These are phyloP conservation scores for Patella depressa DNA, from an alignment of 2,888 invertebrate genomes.

Conservation along the genomic window DNA sequence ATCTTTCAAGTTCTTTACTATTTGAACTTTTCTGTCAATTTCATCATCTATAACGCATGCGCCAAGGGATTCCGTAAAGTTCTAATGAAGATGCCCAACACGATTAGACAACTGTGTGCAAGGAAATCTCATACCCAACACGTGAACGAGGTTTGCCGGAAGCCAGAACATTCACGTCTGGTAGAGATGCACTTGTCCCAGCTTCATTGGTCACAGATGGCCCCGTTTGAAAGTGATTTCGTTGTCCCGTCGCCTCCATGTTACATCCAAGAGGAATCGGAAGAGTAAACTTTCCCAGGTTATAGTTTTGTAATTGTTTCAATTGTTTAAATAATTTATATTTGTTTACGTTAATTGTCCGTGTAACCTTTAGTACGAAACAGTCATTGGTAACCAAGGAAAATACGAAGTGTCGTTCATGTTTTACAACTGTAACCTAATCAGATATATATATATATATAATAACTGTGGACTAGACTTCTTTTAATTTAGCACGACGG, in stretches of 20 bases:
- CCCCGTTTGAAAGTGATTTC: constrained; percentile 49
- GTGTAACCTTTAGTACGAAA: too few relatives aligned
- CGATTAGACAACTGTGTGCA: constrained; percentile 22
- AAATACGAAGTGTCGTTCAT: too few relatives aligned
- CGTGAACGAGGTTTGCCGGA: constrained; percentile 18
- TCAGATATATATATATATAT: too few relatives aligned
- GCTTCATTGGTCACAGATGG: constrained; percentile 50
- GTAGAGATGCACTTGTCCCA: constrained; percentile 54
- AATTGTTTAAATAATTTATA: too few relatives aligned
- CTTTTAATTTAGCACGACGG: too few relatives aligned
- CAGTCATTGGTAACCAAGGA: too few relatives aligned
- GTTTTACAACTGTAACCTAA: too few relatives aligned
- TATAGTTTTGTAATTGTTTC: too few relatives aligned
- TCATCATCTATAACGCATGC: constrained; percentile 79
- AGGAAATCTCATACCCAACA: neutral
- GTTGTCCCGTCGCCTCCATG: constrained; percentile 54
- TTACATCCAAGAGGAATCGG: neutral
- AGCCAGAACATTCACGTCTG: constrained; percentile 42
- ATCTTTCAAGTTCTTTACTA: constrained; percentile 81
- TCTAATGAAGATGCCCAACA: constrained; percentile 36
- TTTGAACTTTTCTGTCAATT: constrained; percentile 83
- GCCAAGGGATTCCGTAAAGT: constrained; percentile 55
- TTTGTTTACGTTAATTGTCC: too few relatives aligned
- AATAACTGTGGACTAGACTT: too few relatives aligned
- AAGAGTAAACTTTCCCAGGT: too few relatives aligned